A percentile compares a stretch with the other conserved stretches of the same genome.
phyloP scores from a whole-genome alignment of 2,888 invertebrate genomes.

The Meloe dianella region DNA sequence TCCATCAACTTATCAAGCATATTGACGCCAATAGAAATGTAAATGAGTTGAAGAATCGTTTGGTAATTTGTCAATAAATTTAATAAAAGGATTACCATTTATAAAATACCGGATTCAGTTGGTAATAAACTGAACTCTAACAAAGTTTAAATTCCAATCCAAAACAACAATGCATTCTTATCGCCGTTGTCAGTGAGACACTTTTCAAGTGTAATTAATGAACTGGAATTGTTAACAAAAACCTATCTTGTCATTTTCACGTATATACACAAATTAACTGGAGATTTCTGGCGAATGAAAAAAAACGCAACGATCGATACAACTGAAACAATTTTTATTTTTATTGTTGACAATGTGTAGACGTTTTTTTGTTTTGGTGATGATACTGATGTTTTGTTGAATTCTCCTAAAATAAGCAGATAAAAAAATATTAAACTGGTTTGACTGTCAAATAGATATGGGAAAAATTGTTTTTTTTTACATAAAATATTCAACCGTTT shows the following conservation, averaged over 20 bases:
- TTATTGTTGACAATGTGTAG: too few species aligned
- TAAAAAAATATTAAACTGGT: neutral
- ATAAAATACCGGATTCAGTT: too few species aligned
- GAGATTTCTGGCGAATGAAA: neutral
- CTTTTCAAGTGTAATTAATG: constrained; percentile 1
- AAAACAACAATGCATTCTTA: neutral
- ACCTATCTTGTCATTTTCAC: constrained; percentile 2
- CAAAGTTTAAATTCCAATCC: neutral
- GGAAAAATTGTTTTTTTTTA: neutral
- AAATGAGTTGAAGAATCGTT: neutral
- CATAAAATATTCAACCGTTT: neutral
- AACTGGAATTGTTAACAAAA: constrained; percentile 1
- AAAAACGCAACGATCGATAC: neutral
- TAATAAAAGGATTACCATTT: neutral
- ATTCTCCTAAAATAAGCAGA: neutral
- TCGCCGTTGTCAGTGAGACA: neutral
- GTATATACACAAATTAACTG: constrained; percentile 5
- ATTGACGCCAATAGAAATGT: neutral
- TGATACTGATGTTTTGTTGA: neutral
- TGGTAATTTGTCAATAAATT: neutral
- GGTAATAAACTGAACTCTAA: too few species aligned
- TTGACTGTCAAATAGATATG: neutral
- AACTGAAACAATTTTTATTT: too few species aligned
- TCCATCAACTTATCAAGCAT: neutral
- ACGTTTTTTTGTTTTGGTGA: neutral